phyloP scores from a whole-genome alignment of 1,140 invertebrate species.

The Heterodera schachtii region DNA sequence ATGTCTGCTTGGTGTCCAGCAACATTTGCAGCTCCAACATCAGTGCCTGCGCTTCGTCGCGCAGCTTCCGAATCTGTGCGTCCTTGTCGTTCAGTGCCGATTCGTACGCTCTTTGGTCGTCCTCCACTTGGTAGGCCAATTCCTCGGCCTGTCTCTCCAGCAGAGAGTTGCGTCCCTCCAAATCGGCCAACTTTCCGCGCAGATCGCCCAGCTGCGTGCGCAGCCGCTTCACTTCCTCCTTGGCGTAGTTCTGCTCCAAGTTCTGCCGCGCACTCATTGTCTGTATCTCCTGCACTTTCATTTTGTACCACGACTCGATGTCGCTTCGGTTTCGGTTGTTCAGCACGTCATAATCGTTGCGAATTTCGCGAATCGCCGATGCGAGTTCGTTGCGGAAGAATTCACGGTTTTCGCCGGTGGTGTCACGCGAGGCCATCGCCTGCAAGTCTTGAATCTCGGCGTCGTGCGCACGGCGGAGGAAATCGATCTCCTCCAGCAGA shows the following conservation, averaged over 20 bases:
- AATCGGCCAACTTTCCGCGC: slow-evolving; percentile 67
- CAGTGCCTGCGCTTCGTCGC: slow-evolving; percentile 66
- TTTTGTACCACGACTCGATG: slow-evolving; percentile 66
- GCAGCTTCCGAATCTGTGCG: slow-evolving; percentile 64
- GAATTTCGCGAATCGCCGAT: slow-evolving; percentile 69
- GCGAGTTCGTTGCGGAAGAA: slow-evolving; percentile 69
- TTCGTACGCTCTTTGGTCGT: slow-evolving; percentile 66
- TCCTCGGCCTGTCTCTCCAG: slow-evolving; percentile 69
- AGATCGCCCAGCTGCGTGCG: slow-evolving; percentile 67
- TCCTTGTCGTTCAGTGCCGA: slow-evolving; percentile 63
- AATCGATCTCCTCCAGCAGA: slow-evolving; percentile 64
- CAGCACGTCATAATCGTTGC: slow-evolving; percentile 68
- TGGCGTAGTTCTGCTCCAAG: slow-evolving; percentile 69
- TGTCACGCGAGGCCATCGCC: slow-evolving; percentile 69
- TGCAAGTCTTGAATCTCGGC: slow-evolving; percentile 69
- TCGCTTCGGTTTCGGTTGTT: slow-evolving; percentile 54
- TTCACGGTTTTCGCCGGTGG: slow-evolving; percentile 69
- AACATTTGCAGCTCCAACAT: slow-evolving; percentile 67
- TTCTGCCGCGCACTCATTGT: slow-evolving; percentile 68
- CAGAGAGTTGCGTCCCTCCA: slow-evolving; percentile 69
- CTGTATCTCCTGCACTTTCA: slow-evolving; percentile 69
- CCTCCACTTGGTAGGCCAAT: slow-evolving; percentile 67
- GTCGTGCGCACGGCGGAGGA: slow-evolving; percentile 62
- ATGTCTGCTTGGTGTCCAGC: slow-evolving; percentile 67
- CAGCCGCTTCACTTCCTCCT: slow-evolving; percentile 69